phyloP scores from a whole-genome alignment of 2,113 vertebrate species.

The Nasalis larvatus region DNA sequence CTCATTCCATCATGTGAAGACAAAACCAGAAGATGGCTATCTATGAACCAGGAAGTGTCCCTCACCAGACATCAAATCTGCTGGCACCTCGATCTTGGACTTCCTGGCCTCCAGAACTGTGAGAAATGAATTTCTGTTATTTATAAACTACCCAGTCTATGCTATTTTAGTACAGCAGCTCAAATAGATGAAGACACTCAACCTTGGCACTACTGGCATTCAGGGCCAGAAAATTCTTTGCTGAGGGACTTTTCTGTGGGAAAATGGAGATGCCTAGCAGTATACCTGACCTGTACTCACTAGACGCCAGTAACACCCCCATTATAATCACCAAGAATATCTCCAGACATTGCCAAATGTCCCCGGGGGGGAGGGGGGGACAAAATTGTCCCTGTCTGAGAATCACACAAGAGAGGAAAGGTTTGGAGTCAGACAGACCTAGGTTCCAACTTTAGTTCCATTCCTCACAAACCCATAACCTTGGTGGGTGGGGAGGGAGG shows the following conservation, averaged over 20 bases:
- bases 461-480: background rate
- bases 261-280: background rate
- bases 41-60: background rate
- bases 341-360: background rate
- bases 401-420: background rate
- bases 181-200: background rate
- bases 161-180: background rate
- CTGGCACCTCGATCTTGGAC: background rate
- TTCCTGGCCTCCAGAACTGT: background rate
- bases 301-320: background rate
- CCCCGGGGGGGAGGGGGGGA: no score
- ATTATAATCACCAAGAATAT: background rate
- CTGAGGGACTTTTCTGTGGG: background rate
- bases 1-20: background rate
- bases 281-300: background rate
- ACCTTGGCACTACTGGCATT: background rate
- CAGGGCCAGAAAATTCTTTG: background rate
- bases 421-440: background rate
- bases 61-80: background rate
- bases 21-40: background rate
- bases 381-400: background rate
- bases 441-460: background rate
- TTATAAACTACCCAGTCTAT: background rate
- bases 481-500: background rate
- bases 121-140: background rate